Conservation (phyloP, 2,888 invertebrate species). For the Ferrisia virgata region DNA sequence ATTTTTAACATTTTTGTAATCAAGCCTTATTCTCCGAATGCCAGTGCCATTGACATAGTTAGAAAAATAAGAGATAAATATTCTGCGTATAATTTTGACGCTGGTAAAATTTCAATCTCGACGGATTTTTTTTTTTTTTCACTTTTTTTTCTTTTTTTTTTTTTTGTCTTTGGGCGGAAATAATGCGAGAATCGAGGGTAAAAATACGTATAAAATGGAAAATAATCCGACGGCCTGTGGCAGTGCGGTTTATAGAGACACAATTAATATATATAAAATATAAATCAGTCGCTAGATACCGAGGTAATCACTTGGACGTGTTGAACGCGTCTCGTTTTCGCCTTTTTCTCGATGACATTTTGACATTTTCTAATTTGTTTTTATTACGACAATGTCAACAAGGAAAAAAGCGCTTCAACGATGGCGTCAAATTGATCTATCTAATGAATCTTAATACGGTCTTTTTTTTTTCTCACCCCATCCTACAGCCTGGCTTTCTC, state of each 20-base stretch:
- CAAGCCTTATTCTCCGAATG: no score
- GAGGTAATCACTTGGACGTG: conserved; percentile 5
- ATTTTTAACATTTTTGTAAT: no score
- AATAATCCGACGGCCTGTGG: background rate
- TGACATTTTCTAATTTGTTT: conserved; percentile 17
- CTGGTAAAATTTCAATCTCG: background rate
- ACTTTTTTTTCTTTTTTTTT: background rate
- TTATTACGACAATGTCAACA: background rate
- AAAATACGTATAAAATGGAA: background rate
- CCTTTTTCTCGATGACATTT: conserved; percentile 8
- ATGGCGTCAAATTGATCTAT: background rate
- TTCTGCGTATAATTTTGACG: background rate
- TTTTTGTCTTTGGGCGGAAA: background rate
- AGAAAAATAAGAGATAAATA: background rate
- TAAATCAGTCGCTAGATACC: conserved; percentile 7
- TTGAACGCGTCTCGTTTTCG: background rate
- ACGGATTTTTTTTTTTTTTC: background rate
- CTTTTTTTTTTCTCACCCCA: background rate
- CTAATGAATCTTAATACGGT: background rate
- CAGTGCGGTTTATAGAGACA: background rate
- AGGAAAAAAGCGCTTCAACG: background rate
- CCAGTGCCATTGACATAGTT: no score
- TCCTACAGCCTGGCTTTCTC: no score
- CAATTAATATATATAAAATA: background rate
- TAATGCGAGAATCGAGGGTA: background rate